Evolutionary conservation across 2,888 invertebrate genomes (phyloP), one percentile per base, ranked within the genome.

Genomic region (Leptopilina drosophilae): DNA sequence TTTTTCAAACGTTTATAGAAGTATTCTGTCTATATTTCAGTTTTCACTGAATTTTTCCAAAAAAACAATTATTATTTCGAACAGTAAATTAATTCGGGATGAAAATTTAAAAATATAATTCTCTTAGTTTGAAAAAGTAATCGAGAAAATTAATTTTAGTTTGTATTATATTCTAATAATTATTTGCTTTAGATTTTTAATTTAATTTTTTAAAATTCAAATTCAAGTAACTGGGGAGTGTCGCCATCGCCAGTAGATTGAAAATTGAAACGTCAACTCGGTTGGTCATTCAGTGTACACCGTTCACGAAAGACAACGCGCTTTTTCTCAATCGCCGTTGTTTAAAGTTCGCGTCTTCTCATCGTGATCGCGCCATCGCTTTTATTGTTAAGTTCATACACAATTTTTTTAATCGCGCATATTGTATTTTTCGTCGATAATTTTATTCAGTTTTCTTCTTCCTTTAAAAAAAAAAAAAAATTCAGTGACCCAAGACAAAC

Each of bases 321-420:
- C 56, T 73, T 73, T 73, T 73, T 56, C 56, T 73, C 14, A 53
- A 7, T 42, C 42, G 42, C 14, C n/a, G 14, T 14, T 56, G 73
- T 73, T 73, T 56, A 56, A 73, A 73, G 73, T 73, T 73, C 56
- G 53, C 26, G n/a, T 69, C 14, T 20, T 33, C 9, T 56, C 33
- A 26, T 73, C n/a, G 56, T 56, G 53, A 73, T 56, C 73, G 53
- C 20, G 26, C 20, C 49, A 12, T 49, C 49, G 12, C 12, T 14
- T 69, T 69, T 49, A 49, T 53, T 33, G 33, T 33, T 33, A 69
- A 26, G 69, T 69, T 53, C 26, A 20, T 69, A 69, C 12, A 26
- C 20, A 49, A 20, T 49, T 26, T 20, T 20, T 49, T 49, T 49
- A 49, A 11, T 49, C 49, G 46, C 69, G 26, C 67, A 49, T 49